phyloP scores from a whole-genome alignment of 2,888 invertebrate genomes.

The Stenurella melanura region DNA sequence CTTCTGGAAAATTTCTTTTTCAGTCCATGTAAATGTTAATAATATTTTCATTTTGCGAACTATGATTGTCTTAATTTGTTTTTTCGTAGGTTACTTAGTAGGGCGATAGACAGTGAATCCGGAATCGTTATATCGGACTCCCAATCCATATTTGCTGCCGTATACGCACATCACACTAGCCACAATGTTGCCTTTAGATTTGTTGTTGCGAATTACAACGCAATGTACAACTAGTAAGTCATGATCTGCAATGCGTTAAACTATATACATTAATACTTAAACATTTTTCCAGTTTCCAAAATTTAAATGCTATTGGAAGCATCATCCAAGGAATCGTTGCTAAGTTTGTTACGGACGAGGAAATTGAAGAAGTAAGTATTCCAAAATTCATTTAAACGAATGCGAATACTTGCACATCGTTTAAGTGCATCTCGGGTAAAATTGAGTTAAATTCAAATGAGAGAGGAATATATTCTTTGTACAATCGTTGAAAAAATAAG shows the following conservation, averaged over 20 bases:
- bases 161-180: background rate
- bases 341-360: background rate
- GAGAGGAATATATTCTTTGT: too few species aligned
- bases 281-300: background rate
- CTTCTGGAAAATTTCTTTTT: background rate
- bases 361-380: background rate
- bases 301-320: background rate
- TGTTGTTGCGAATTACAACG: background rate
- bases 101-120: background rate
- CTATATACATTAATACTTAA: background rate
- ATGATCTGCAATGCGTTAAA: background rate
- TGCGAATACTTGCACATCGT: too few species aligned
- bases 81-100: background rate
- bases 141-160: background rate
- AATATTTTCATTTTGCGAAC: too few species aligned
- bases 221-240: background rate
- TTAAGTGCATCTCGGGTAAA: too few species aligned
- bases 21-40: too few species aligned
- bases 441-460: too few species aligned
- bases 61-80: background rate
- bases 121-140: background rate
- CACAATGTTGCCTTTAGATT: background rate
- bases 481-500: too few species aligned
- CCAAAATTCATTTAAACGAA: background rate
- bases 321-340: background rate